These are phyloP conservation scores for Falco biarmicus DNA, from an alignment of 2,797 vertebrate species.

Conservation along the genomic window DNA sequence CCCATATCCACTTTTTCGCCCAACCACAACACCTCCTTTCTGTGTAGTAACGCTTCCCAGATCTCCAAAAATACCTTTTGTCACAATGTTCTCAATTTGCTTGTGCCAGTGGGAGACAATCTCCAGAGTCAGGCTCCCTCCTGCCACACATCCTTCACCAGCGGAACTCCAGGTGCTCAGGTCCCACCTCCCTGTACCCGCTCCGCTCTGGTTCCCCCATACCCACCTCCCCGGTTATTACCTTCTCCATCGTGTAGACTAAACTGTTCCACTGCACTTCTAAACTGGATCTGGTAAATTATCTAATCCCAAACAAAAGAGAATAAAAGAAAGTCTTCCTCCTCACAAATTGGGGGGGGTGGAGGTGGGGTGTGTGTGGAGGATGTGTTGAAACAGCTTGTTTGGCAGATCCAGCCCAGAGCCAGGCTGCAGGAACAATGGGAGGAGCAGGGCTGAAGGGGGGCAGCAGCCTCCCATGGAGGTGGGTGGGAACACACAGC, in stretches of 20 bases:
- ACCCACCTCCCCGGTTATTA: neutral
- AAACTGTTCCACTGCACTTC: neutral
- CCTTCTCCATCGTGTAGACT: fast-evolving
- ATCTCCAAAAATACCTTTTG: neutral
- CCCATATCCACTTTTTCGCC: neutral
- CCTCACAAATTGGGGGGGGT: neutral
- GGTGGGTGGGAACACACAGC: conserved; percentile 33
- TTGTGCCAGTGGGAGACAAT: neutral
- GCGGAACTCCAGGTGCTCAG: neutral
- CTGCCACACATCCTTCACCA: neutral
- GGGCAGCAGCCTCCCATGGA: neutral
- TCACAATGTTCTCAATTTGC: neutral
- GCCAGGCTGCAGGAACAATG: neutral
- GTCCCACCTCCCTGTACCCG: neutral
- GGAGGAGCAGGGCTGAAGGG: neutral
- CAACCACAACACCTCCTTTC: neutral
- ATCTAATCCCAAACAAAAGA: neutral
- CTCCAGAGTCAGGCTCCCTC: neutral
- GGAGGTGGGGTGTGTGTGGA: neutral
- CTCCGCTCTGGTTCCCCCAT: neutral
- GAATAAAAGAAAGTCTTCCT: neutral
- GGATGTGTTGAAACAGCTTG: neutral
- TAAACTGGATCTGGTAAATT: neutral
- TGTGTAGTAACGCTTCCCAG: neutral
- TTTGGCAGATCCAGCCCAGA: neutral